A percentile compares a stretch with the other conserved stretches of the same genome.
Conservation (phyloP, 2,888 invertebrate genomes). For the Leptinotarsa peninsularis region DNA sequence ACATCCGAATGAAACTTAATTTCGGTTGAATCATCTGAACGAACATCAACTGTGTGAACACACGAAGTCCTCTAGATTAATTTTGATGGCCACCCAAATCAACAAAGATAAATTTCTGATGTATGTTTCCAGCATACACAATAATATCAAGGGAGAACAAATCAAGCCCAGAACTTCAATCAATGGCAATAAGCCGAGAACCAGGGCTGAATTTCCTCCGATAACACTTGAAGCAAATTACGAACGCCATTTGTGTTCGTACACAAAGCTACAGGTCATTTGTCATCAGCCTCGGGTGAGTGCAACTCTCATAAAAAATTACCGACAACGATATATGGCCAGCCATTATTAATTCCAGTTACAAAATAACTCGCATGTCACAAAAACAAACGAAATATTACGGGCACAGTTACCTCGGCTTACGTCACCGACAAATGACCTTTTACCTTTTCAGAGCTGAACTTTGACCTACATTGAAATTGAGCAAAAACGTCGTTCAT, state of each 20-base stretch:
- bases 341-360: constrained; percentile 47
- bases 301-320: constrained; percentile 49
- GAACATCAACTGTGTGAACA: too few relatives aligned
- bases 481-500: neutral
- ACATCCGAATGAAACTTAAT: too few relatives aligned
- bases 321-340: constrained; percentile 45
- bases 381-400: constrained; percentile 44
- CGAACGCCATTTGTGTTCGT: constrained; percentile 18
- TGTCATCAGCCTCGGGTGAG: constrained; percentile 37
- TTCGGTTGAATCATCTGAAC: too few relatives aligned
- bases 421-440: constrained; percentile 11
- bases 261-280: constrained; percentile 40
- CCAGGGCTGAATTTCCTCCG: constrained; percentile 4
- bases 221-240: constrained; percentile 2
- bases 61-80: too few relatives aligned
- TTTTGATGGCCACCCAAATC: too few relatives aligned
- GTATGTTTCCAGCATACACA: too few relatives aligned
- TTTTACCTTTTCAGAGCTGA: constrained; percentile 16
- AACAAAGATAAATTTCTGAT: too few relatives aligned
- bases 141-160: too few relatives aligned
- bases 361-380: constrained; percentile 48
- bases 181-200: neutral
- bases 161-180: neutral
- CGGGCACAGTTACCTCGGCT: constrained; percentile 21
- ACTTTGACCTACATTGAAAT: constrained; percentile 10